Conservation (phyloP, 2,113 vertebrate genomes). For the Stigmatopora nigra region DNA sequence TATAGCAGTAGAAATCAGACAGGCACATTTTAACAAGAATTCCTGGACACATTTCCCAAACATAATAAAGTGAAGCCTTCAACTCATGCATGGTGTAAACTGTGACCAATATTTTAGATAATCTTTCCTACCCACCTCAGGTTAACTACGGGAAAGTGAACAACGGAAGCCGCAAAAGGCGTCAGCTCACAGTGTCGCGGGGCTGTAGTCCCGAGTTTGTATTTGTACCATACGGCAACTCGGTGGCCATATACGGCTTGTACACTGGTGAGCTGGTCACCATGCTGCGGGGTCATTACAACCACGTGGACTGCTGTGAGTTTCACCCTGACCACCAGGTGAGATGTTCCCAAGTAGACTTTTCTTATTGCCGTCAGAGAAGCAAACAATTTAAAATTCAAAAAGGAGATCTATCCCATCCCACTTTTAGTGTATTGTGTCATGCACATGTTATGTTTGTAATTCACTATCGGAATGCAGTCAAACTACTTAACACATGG, state of each 20-base stretch:
- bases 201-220: conserved; percentile 91
- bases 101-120: not conserved
- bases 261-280: conserved; percentile 83
- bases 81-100: too few relatives aligned
- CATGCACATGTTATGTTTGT: not conserved
- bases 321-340: conserved; percentile 93
- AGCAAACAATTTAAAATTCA: not conserved
- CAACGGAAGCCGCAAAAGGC: conserved; percentile 84
- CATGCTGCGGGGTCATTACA: conserved; percentile 88
- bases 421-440: conserved; percentile 4
- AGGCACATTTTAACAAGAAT: not conserved
- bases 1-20: not conserved
- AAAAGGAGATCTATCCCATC: not conserved
- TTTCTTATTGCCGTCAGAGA: too few relatives aligned
- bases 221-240: conserved; percentile 84
- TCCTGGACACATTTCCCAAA: not conserved
- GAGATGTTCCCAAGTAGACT: conserved; percentile 38
- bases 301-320: conserved; percentile 86
- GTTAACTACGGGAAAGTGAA: conserved; percentile 93
- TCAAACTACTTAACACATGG: not conserved
- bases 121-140: conserved; percentile 55
- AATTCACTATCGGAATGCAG: conserved; percentile 37
- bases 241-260: conserved; percentile 80
- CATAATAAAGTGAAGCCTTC: not conserved
- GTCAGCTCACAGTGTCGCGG: conserved; percentile 81